These are phyloP conservation scores for Ciconia nigra DNA, from an alignment of 2,797 vertebrate species.

Conservation along the genomic window DNA sequence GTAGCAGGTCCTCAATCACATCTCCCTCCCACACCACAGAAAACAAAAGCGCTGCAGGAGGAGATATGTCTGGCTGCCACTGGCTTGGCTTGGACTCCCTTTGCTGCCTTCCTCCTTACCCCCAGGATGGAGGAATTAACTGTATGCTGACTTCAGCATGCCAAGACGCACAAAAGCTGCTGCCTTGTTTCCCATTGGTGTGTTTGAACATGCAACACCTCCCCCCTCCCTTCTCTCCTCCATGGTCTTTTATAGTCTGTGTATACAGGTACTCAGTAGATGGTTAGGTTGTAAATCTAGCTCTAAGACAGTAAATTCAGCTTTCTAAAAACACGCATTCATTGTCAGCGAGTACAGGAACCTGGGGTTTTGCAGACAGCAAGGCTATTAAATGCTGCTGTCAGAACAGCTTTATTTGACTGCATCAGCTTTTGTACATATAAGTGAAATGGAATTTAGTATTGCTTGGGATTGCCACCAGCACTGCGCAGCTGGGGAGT, in stretches of 20 bases:
- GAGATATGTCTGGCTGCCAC: neutral
- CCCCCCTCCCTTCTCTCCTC: neutral
- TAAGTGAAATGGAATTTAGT: conserved; percentile 17
- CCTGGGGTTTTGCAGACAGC: neutral
- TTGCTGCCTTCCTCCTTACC: neutral
- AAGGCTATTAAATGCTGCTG: conserved; percentile 65
- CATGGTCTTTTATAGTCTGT: neutral
- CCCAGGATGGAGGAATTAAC: neutral
- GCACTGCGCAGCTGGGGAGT: neutral
- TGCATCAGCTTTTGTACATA: conserved; percentile 12
- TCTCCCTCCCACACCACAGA: neutral
- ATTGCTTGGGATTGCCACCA: neutral
- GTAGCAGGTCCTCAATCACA: neutral
- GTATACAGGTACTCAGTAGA: neutral
- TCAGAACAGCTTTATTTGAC: conserved; percentile 68
- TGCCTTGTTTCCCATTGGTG: neutral
- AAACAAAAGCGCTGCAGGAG: neutral
- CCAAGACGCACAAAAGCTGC: neutral
- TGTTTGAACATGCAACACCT: neutral
- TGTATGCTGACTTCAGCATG: neutral
- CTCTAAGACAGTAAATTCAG: conserved; percentile 50
- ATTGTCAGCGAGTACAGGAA: conserved; percentile 22
- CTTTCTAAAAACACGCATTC: conserved; percentile 44
- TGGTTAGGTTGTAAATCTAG: conserved; percentile 38
- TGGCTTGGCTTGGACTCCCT: neutral